Base-by-base conservation (phyloP, 2,113 vertebrate species). In the Rhinopomastus cyanomelas region DNA sequence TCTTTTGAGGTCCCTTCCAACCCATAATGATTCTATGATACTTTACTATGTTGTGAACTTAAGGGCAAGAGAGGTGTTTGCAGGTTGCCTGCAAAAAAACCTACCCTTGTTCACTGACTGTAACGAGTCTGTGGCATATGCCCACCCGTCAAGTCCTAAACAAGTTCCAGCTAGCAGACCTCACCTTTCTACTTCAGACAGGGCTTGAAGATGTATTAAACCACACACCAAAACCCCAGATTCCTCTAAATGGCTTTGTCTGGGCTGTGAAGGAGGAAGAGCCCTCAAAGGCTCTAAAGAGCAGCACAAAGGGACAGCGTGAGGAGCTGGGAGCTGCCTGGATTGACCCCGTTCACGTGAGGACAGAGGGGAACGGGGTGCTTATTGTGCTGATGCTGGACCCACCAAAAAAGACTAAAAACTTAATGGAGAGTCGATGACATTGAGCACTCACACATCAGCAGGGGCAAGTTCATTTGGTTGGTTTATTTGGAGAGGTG, bases 341-440 rank as follows among this genome's bases (percentile, higher is more conserved):
- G 48, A 20, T 48, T 29, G 34, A 37, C 9, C 7, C 29, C 48
- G 34, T 23, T 12, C 29, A 15, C 34, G 27, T 6, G 12, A 60
- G 22, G 19, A 53, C 22, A 36, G 37, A 36, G 0, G 0, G 51
- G 13, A 88, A 48, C 55, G 29, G 34, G 8, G 25, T 1, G 22
- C 22, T 11, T 88, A 44, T 12, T 48, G 69, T 46, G 36, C 25
- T 32, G 22, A 6, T 8, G 3, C n/a, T 66, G 19, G 13, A 22
- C 34, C 30, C 15, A 52, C 8, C 0, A 2, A 48, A 78, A 46
- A 29, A 1, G 8, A 37, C 2, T 34, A 73, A 46, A 85, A 92
- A 92, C 16, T 37, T 60, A 67, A 42, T 5, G 7, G 4, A 61
- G 25, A 51, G 9, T 68, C 9, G 49, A 55, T 60, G 49, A 36